A percentile compares a stretch with the other conserved stretches of the same genome.
These are phyloP conservation scores for Campoletis sonorensis DNA, from an alignment of 1,140 invertebrate species.

Conservation along the genomic window DNA sequence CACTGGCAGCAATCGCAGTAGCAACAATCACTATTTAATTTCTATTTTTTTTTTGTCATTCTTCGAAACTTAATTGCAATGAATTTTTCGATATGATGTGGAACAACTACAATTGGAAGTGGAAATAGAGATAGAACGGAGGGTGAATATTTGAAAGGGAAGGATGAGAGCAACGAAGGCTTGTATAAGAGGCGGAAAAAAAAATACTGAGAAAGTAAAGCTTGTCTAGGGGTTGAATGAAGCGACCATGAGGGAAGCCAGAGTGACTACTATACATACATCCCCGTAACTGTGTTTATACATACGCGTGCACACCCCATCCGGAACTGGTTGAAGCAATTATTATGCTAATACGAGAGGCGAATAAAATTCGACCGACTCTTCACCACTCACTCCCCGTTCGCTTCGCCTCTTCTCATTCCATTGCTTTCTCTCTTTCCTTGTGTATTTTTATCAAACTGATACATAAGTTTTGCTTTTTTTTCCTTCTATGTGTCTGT, in stretches of 20 bases:
- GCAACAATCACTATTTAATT: neutral
- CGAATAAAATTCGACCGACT: conserved; percentile 56
- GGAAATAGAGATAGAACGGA: neutral
- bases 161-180: neutral
- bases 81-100: neutral
- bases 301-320: neutral
- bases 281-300: neutral
- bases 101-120: neutral
- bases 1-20: neutral
- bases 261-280: neutral
- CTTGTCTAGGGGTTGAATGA: neutral
- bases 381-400: conserved; percentile 10
- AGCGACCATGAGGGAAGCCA: neutral
- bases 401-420: neutral
- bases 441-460: neutral
- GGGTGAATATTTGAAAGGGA: neutral
- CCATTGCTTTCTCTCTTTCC: neutral
- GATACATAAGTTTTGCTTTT: neutral
- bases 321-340: conserved; percentile 55
- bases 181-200: neutral
- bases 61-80: neutral
- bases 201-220: neutral
- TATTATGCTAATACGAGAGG: conserved; percentile 71
- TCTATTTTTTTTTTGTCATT: neutral
- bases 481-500: neutral